A percentile compares a stretch with the other conserved stretches of the same genome.
These are phyloP conservation scores for Tokudaia muenninki DNA, from an alignment of 2,797 vertebrate species.

Conservation along the genomic window DNA sequence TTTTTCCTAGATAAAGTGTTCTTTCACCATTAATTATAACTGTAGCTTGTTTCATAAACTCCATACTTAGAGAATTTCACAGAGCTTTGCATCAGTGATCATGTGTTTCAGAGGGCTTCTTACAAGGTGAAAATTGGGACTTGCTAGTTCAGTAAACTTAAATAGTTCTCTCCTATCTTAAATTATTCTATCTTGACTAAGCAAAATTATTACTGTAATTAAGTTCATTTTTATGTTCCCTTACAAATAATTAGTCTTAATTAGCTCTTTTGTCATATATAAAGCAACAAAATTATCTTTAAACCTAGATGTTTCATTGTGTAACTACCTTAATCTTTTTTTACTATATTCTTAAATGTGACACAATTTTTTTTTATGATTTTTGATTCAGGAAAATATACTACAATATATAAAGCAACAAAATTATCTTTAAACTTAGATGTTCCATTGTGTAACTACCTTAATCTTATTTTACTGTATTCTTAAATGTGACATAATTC, in stretches of 20 bases:
- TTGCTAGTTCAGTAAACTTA: conserved; percentile 25
- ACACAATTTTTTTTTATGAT: not conserved
- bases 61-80: not conserved
- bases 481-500: not conserved
- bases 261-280: not conserved
- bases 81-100: not conserved
- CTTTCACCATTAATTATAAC: conserved; percentile 26
- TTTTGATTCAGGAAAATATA: conserved; percentile 17
- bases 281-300: conserved; percentile 33
- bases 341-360: not conserved
- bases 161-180: not conserved
- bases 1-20: not conserved
- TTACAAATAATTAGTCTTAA: not conserved
- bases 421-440: conserved; percentile 33
- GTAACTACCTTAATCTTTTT: not conserved
- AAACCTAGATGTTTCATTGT: conserved; percentile 31
- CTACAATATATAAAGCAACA: not conserved
- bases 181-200: not conserved
- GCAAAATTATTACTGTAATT: conserved; percentile 28
- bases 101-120: conserved; percentile 18
- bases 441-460: not conserved
- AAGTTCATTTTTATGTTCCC: conserved; percentile 8
- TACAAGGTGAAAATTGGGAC: not conserved
- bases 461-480: not conserved
- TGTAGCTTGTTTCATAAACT: not conserved